These are phyloP conservation scores for Hypselothyrea guttata DNA, from an alignment of 2,888 invertebrate genomes.

Conservation along the genomic window DNA sequence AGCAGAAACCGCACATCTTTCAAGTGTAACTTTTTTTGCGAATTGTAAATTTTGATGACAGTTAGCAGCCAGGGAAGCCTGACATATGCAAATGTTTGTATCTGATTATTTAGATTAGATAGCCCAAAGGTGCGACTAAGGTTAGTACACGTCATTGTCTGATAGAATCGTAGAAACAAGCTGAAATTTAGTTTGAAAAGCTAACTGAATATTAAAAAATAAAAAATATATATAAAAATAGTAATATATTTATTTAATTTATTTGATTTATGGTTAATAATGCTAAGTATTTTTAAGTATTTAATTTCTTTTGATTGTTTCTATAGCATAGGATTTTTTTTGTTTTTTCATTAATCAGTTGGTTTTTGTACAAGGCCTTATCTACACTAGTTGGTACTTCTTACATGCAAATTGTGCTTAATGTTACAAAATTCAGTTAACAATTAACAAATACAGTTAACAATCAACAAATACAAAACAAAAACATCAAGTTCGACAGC, in stretches of 20 bases:
- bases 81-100: constrained; percentile 23
- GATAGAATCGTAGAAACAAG: too few relatives aligned
- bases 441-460: constrained; percentile 28
- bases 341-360: constrained; percentile 23
- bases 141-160: constrained; percentile 9
- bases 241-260: not conserved
- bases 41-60: constrained; percentile 24
- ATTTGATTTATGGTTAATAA: too few relatives aligned
- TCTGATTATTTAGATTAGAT: constrained; percentile 38
- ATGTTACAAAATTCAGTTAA: constrained; percentile 23
- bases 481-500: constrained; percentile 33
- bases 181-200: too few relatives aligned
- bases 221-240: not conserved
- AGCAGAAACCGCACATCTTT: not conserved
- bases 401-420: constrained; percentile 48
- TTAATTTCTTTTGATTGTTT: constrained; percentile 21
- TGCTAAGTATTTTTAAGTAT: not conserved
- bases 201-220: too few relatives aligned
- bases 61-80: not conserved
- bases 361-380: constrained; percentile 38
- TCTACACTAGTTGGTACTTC: constrained; percentile 19
- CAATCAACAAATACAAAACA: constrained; percentile 47
- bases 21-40: not conserved
- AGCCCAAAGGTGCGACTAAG: constrained; percentile 9
- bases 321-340: constrained; percentile 11